phyloP scores from a whole-genome alignment of 1,140 invertebrate genomes.

The Trichonephila clavata region DNA sequence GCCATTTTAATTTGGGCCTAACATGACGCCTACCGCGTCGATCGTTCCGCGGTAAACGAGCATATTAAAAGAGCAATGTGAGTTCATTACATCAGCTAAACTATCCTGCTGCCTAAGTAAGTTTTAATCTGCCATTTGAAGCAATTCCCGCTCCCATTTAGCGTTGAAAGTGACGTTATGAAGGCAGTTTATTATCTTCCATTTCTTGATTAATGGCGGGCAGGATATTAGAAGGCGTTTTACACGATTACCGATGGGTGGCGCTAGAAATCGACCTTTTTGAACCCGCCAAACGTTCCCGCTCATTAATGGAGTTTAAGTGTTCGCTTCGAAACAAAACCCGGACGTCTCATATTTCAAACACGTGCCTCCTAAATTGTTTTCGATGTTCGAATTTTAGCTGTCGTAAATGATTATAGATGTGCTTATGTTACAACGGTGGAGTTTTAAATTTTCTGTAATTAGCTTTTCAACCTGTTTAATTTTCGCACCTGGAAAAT shows the following conservation, averaged over 20 bases:
- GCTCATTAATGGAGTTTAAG: conserved; percentile 75
- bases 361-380: conserved; percentile 75
- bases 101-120: conserved; percentile 76
- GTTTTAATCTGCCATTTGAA: conserved; percentile 77
- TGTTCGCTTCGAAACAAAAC: conserved; percentile 73
- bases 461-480: conserved; percentile 76
- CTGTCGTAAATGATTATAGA: conserved; percentile 76
- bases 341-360: conserved; percentile 68
- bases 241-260: conserved; percentile 74
- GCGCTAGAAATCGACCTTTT: conserved; percentile 72
- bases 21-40: conserved; percentile 67
- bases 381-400: conserved; percentile 76
- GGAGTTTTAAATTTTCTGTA: conserved; percentile 76
- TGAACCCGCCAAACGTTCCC: conserved; percentile 70
- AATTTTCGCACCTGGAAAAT: conserved; percentile 74
- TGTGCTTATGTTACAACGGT: conserved; percentile 73
- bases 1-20: conserved; percentile 75
- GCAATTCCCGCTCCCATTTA: conserved; percentile 75
- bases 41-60: conserved; percentile 75
- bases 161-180: conserved; percentile 76
- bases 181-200: conserved; percentile 76
- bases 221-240: conserved; percentile 75
- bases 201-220: conserved; percentile 75
- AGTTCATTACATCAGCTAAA: conserved; percentile 77
- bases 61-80: conserved; percentile 76